These are phyloP conservation scores for Apoda limacodes DNA, from an alignment of 2,888 invertebrate species.

Conservation along the genomic window DNA sequence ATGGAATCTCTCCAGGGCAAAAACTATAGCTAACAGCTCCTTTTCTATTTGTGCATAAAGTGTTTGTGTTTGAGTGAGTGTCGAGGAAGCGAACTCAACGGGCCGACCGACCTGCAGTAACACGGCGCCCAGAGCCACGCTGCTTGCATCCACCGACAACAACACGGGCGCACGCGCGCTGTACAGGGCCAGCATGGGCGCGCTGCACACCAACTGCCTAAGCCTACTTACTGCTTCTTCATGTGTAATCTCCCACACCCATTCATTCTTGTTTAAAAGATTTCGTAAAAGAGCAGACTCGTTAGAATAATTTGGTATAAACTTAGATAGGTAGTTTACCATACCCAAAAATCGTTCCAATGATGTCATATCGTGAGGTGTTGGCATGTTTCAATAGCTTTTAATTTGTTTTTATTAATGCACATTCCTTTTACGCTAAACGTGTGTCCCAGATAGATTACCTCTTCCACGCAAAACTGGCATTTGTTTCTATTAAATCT, in stretches of 20 bases:
- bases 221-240: slow-evolving; percentile 6
- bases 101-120: slow-evolving; percentile 19
- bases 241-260: slow-evolving; percentile 15
- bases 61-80: slow-evolving; percentile 18
- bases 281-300: slow-evolving; percentile 2
- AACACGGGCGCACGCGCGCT: slow-evolving; percentile 7
- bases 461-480: slow-evolving; percentile 14
- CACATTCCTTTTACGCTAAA: slow-evolving; percentile 12
- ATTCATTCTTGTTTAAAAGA: slow-evolving; percentile 19
- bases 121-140: slow-evolving; percentile 17
- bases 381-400: slow-evolving; percentile 18
- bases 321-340: slow-evolving; percentile 21
- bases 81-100: slow-evolving; percentile 11
- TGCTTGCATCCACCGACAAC: slow-evolving; percentile 20
- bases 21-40: slow-evolving; percentile 25
- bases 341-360: slow-evolving; percentile 22
- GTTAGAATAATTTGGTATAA: slow-evolving; percentile 22
- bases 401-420: slow-evolving; percentile 11
- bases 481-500: slow-evolving; percentile 12
- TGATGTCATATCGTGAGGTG: slow-evolving; percentile 10
- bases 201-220: slow-evolving; percentile 7
- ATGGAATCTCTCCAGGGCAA: slow-evolving; percentile 21
- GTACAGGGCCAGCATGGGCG: slow-evolving; percentile 16
- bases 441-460: slow-evolving; percentile 15
- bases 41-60: slow-evolving; percentile 25